Conservation (phyloP, 1,140 invertebrate genomes). For the Venustaconcha ellipsiformis region DNA sequence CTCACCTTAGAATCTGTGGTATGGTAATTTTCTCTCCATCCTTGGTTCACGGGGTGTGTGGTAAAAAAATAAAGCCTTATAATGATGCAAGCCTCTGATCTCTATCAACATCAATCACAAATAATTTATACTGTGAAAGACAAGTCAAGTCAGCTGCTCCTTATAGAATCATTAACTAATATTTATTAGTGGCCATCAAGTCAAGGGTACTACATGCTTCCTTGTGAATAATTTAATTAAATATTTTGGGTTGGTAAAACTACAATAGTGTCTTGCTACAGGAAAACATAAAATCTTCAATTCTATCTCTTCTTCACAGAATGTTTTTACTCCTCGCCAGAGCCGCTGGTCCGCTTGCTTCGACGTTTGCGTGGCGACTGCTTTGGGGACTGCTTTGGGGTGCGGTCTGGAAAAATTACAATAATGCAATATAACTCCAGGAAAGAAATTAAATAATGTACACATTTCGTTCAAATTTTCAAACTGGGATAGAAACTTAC, state of each 20-base stretch:
- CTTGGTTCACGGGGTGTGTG: no score
- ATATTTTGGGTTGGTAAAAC: constrained; percentile 39
- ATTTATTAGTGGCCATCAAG: neutral
- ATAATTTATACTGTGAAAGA: no score
- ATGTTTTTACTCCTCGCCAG: constrained; percentile 59
- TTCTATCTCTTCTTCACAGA: constrained; percentile 38
- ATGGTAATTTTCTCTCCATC: no score
- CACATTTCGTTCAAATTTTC: neutral
- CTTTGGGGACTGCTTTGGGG: constrained; percentile 62
- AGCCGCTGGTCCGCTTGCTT: constrained; percentile 58
- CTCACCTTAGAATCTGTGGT: no score
- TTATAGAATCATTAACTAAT: no score
- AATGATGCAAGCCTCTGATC: no score
- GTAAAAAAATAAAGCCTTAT: no score
- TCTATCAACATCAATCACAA: no score
- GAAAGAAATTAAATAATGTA: no score
- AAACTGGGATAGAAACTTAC: constrained; percentile 7
- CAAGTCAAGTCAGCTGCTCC: no score
- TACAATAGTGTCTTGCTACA: constrained; percentile 36
- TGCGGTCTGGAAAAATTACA: constrained; percentile 52
- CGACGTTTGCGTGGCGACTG: constrained; percentile 63
- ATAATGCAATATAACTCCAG: no score
- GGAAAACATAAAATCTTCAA: constrained; percentile 31
- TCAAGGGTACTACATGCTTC: constrained; percentile 44
- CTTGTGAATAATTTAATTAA: constrained; percentile 49